These are phyloP conservation scores for Bombus consobrinus DNA, from an alignment of 1,140 invertebrate species.

Conservation along the genomic window DNA sequence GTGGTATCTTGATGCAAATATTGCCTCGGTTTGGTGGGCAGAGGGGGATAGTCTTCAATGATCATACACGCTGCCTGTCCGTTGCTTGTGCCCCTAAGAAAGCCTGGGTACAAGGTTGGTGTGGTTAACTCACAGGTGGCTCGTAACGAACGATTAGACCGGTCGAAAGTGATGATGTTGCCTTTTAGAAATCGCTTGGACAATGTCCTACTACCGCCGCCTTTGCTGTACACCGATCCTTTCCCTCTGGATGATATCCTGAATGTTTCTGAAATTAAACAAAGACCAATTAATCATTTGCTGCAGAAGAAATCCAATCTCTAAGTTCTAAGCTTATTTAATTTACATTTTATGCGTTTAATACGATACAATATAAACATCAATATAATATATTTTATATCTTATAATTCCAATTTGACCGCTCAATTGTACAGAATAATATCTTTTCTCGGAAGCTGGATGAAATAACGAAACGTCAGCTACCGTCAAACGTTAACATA, in stretches of 20 bases:
- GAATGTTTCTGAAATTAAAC: conserved; percentile 80
- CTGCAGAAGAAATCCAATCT: too few species aligned
- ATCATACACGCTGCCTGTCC: conserved; percentile 86
- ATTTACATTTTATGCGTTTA: not conserved
- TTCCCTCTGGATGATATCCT: conserved; percentile 83
- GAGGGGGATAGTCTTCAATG: conserved; percentile 81
- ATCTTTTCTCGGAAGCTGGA: not conserved
- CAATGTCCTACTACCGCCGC: conserved; percentile 79
- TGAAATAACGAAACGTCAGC: not conserved
- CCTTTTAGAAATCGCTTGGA: conserved; percentile 75
- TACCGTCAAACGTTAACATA: too few species aligned
- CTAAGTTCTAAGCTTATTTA: not conserved
- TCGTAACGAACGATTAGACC: conserved; percentile 71
- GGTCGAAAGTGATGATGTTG: conserved; percentile 76
- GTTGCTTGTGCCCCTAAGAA: conserved; percentile 82
- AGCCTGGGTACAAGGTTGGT: conserved; percentile 72
- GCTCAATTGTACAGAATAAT: not conserved
- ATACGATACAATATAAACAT: too few species aligned
- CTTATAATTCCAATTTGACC: not conserved
- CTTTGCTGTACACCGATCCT: conserved; percentile 82
- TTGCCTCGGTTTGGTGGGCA: conserved; percentile 81
- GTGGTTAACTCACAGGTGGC: conserved; percentile 70
- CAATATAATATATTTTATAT: not conserved
- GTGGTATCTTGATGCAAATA: conserved; percentile 80
- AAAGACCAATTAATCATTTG: not conserved